phyloP scores from a whole-genome alignment of 2,797 vertebrate species.

The Lophura swinhoii region DNA sequence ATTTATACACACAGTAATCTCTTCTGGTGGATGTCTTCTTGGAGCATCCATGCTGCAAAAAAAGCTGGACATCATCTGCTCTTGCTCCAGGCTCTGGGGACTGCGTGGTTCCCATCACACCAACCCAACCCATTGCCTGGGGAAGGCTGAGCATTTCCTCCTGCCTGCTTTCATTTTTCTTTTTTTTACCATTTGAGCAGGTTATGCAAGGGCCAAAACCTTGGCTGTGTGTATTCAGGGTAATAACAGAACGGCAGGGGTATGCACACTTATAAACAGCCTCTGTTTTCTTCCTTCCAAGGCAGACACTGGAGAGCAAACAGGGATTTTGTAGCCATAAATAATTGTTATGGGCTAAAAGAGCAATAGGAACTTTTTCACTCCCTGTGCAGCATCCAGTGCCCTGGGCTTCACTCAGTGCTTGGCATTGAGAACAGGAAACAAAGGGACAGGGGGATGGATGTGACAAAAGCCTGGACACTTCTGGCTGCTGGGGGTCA shows the following conservation, averaged over 20 bases:
- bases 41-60: background rate
- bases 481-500: background rate
- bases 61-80: background rate
- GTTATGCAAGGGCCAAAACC: background rate
- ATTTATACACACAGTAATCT: slow-evolving; percentile 28
- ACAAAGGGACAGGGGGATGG: background rate
- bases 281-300: background rate
- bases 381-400: rapidly evolving
- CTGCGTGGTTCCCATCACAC: background rate
- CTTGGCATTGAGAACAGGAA: background rate
- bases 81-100: background rate
- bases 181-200: background rate
- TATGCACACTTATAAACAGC: background rate
- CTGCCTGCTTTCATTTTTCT: background rate
- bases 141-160: background rate
- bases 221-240: background rate
- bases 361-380: background rate
- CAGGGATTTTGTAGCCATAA: background rate
- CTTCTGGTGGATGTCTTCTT: background rate
- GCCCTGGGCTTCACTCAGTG: background rate
- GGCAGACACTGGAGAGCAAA: background rate
- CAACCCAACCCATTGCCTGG: background rate
- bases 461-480: background rate
- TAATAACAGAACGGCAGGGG: background rate
- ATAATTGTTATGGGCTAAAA: background rate